Base-by-base conservation (phyloP, 2,797 vertebrate genomes). In the Dryobates pubescens region DNA sequence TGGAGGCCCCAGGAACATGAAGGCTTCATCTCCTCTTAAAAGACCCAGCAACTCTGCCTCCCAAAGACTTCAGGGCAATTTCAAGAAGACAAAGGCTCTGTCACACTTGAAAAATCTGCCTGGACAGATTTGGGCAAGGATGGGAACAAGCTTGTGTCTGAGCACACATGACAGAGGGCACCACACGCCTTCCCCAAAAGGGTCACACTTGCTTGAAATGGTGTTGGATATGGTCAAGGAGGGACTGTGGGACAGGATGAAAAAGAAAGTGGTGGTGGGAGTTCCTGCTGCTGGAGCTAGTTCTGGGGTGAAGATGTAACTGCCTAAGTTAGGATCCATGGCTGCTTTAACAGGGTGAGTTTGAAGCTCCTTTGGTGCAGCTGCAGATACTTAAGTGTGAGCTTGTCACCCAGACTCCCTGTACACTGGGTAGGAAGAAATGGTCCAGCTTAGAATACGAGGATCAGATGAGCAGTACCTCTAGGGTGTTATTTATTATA, bases 171-270 rank as follows among this genome's bases (percentile, higher is more conserved):
- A 34, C 30, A 71, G 24, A 91, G 9, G 53, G 30, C 61, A 70
- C 24, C 2, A 2, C 53, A 24, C 3, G 12, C 17, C 62, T 90
- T 73, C 62, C 27, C 27, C 34, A 56, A 17, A n/a, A 11, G 22
- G 63, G 51, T 78, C 58, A 74, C 9, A 4, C 34, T 79, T 49
- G 6, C 43, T 43, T 78, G 54, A 82, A 34, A n/a, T 1, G 0
- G 1, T 57, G 29, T 86, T 91, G 51, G 77, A 71, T 10, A 23
- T 0, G 0, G 5, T 32, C 12, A 17, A 62, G 17, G 27, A 58
- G 68, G 24, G 17, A 45, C 32, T 32, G 6, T 59, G 16, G 16
- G 18, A 38, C 3, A 19, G 20, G 32, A n/a, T 67, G 59, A 61
- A 27, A 24, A 77, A 27, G 32, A 72, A 23, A 36, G 13, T 23